Evolutionary conservation across 2,888 invertebrate genomes (phyloP), one percentile per base, ranked within the genome.

Genomic region (Aphidoletes aphidimyza): DNA sequence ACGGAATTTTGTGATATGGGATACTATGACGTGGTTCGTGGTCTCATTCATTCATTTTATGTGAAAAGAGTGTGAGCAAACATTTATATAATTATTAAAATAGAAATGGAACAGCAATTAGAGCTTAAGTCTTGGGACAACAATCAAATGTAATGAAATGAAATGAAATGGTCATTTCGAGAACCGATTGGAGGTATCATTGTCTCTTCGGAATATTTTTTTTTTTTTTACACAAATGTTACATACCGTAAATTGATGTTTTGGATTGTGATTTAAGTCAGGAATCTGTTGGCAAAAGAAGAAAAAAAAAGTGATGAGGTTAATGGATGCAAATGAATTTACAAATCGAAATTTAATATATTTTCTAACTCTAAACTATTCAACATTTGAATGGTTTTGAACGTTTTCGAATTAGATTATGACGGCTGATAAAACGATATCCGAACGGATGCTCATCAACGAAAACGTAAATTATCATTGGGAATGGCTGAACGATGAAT

Each of bases 271-370:
- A 30, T 5, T 30, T 17, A 30, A 30, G 34, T 69, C 69, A 34
- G 14, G 11, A 69, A 69, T 69, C 69, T 69, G 69, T 14, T n/a
- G 69, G 30, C 14, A 69, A 69, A 69, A 14, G 14, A 54, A 26
- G n/a, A 54, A 54, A 11, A 30, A 11, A 54, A 22, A 54, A n/a
- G 22, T 69, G 69, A 69, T 69, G 34, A 30, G 34, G 26, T 69
- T 69, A 69, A 69, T 69, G 69, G 69, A 69, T 69, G 69, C 69
- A 69, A 69, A 69, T 34, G 69, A 34, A 30, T 39, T 69, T 69
- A 69, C 69, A 69, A 69, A 69, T 69, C 69, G 69, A 69, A 17
- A 9, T n/a, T 69, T 69, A 69, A 69, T 69, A 30, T 30, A 69
- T 69, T 69, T 30, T 34, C 34, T 11, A 30, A 34, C 69, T 9